These are phyloP conservation scores for Drosophila hamatofila DNA, from an alignment of 2,888 invertebrate genomes.

Conservation along the genomic window DNA sequence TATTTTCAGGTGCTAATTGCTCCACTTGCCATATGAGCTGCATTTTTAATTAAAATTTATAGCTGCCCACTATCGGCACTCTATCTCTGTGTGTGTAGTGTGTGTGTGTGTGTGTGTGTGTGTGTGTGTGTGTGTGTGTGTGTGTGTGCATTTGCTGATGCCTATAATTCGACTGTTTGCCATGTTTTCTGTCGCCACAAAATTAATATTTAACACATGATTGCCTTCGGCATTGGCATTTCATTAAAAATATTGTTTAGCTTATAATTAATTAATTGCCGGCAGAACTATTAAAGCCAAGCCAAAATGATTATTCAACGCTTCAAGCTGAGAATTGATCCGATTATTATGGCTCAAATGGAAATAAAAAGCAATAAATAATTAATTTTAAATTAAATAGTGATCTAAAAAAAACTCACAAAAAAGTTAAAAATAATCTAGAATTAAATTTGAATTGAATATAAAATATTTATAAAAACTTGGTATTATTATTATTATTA, in stretches of 20 bases:
- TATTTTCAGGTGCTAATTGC: constrained; percentile 85
- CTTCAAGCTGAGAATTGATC: neutral
- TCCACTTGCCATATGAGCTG: constrained; percentile 84
- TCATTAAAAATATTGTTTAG: constrained; percentile 81
- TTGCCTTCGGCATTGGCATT: constrained; percentile 77
- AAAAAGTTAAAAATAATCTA: too few species aligned
- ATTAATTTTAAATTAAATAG: too few species aligned
- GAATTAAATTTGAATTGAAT: too few species aligned
- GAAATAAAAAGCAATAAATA: neutral
- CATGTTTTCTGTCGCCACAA: constrained; percentile 74
- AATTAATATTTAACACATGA: constrained; percentile 82
- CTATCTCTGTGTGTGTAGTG: neutral
- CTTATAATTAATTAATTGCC: constrained; percentile 77
- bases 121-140: neutral
- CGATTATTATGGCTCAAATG: neutral
- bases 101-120: neutral
- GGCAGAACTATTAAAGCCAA: constrained; percentile 47
- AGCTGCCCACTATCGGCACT: constrained; percentile 42
- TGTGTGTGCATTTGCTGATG: constrained; percentile 30
- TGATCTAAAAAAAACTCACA: too few species aligned
- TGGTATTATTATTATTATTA: too few species aligned
- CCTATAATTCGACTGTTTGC: constrained; percentile 56
- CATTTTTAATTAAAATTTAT: constrained; percentile 84
- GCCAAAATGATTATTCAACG: constrained; percentile 27
- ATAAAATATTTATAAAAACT: too few species aligned